Percentiles rank a stretch among this genome's conserved stretches.
These are phyloP conservation scores for Cynocephalus volans DNA, from an alignment of 2,113 vertebrate species.

Conservation along the genomic window DNA sequence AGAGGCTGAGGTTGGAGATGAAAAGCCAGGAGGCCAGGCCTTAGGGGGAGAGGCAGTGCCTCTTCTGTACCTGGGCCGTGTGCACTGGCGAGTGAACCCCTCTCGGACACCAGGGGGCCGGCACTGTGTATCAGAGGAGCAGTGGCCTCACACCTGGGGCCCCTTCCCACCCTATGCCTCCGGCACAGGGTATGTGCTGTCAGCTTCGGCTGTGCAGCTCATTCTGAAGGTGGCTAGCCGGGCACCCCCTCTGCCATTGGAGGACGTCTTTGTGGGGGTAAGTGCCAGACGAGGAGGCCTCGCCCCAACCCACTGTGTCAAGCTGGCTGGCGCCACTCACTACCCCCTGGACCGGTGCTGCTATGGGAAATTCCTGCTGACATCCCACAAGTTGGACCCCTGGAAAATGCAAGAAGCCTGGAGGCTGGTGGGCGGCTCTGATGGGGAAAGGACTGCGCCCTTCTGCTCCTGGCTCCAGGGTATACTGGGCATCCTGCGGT, in stretches of 20 bases:
- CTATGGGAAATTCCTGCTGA: constrained; percentile 92
- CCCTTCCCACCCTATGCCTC: constrained; percentile 95
- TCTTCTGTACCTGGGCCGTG: constrained; percentile 91
- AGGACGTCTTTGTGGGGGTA: constrained; percentile 94
- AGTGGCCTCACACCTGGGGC: constrained; percentile 85
- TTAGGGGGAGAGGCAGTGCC: background rate
- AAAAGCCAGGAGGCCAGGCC: background rate
- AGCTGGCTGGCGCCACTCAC: constrained; percentile 90
- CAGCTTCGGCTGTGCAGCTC: constrained; percentile 90
- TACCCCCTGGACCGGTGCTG: constrained; percentile 93
- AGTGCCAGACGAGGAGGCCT: constrained; percentile 91
- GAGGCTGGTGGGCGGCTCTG: constrained; percentile 75
- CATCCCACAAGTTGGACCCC: constrained; percentile 90
- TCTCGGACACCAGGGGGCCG: constrained; percentile 87
- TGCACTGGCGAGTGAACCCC: constrained; percentile 91
- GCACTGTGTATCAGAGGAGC: constrained; percentile 89
- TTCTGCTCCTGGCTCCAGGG: constrained; percentile 91
- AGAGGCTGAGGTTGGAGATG: background rate
- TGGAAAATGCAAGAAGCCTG: constrained; percentile 90
- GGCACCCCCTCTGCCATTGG: constrained; percentile 88
- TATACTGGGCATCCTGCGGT: constrained; percentile 88
- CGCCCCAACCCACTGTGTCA: constrained; percentile 90
- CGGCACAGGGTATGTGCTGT: constrained; percentile 93
- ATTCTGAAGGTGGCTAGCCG: constrained; percentile 88
- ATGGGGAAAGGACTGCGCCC: constrained; percentile 63